Evolutionary conservation across 2,888 invertebrate genomes (phyloP), one percentile per base, ranked within the genome.

Genomic region (Phlogophora meticulosa): DNA sequence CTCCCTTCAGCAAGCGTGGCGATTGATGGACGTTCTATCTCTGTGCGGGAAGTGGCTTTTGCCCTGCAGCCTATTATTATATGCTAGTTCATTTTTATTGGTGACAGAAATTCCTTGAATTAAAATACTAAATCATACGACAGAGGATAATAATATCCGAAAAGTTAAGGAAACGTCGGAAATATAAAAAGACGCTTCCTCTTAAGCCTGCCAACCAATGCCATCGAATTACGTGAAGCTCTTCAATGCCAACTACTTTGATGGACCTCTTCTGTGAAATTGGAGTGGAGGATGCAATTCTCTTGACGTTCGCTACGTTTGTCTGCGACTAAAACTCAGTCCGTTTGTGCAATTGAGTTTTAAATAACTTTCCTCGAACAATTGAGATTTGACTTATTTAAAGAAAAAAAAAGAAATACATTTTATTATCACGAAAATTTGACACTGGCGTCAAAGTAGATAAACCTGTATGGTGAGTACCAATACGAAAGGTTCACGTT

Each of bases 181-280:
- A 57, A 24, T 7, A 10, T 10, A 15, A 49, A 5, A 51, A 69
- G 40, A 7, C 13, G n/a, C 7, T 20, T 38, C 22, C 7, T 52
- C 22, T 40, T 15, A 7, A 36, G 32, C 66, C 36, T 9, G 20
- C 38, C 36, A 28, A 17, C 28, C 56, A 52, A 43, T 38, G 20
- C 52, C 67, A 59, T 22, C 11, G 24, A 75, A 58, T 34, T 34
- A 38, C 43, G 13, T 38, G 9, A 9, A 56, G 42, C 32, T 17
- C 49, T 74, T 34, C 24, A 60, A 34, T 20, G 24, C 13, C n/a
- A 66, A 58, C 32, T 40, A 48, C 46, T 66, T 71, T 20, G 60
- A 59, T 32, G 52, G 15, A 58, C 20, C 43, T 58, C 53, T 56
- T 38, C n/a, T 34, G 13, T 28, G 28, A 15, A 76, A 76, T 59